Evolutionary conservation across 2,797 vertebrate species (phyloP), one percentile per base, ranked within the genome.

Genomic region (Molossus alvarezi): DNA sequence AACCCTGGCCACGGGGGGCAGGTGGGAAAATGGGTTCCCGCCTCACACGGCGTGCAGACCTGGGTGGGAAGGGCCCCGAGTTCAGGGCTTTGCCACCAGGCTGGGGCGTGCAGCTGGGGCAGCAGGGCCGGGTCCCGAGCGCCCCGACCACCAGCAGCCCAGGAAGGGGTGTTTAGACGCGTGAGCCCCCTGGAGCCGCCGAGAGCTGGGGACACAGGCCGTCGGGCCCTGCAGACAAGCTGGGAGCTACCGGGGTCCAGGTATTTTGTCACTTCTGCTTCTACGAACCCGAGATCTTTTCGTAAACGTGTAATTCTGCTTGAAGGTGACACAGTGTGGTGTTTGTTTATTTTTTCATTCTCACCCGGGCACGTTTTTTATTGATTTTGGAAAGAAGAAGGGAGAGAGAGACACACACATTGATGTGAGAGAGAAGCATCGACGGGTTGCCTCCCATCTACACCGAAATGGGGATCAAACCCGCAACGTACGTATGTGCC

Each of bases 141-240:
- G 33, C 37, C 48, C 15, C 5, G 12, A 57, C 25, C 53, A 13
- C 57, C 25, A 14, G 29, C 14, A 62, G 41, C 10, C 18, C 77
- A 41, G 17, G 21, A 9, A 67, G 25, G 51, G 11, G 29, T 29
- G 20, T 64, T 57, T 72, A 27, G n/a, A 75, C 25, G 33, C 20
- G 33, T 7, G 29, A 41, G 18, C 3, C 9, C 5, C 76, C n/a
- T 0, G 1, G 23, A 2, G 2, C 12, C 13, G 3, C 1, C 11
- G 12, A 13, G 12, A 23, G 25, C 25, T 18, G 14, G 0, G 55
- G 21, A 80, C 37, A 53, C 5, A 23, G 14, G 18, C 18, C 1
- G 20, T 8, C 1, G 2, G 25, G 51, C 21, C 55, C 2, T 62
- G 37, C 21, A 14, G 45, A 48, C 23, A 29, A 3, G 25, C 83